Evolutionary conservation across 2,113 vertebrate species (phyloP).

Genomic region (Erinaceus europaeus): DNA sequence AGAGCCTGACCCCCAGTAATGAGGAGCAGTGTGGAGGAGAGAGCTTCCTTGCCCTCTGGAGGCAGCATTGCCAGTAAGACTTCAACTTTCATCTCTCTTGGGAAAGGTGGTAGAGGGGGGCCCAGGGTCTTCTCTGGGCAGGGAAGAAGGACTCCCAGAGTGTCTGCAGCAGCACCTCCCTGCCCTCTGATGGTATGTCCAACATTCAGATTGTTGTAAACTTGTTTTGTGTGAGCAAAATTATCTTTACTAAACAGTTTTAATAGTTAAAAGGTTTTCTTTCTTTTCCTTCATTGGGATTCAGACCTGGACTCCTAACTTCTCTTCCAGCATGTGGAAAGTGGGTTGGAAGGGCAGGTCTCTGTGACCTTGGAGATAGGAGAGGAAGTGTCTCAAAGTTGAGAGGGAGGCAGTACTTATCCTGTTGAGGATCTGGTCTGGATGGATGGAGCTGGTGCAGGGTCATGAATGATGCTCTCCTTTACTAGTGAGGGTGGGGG

Average conservation of each 20-base stretch:
- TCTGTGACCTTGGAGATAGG: neutral
- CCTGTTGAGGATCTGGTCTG: neutral
- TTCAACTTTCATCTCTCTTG: slow-evolving; percentile 35
- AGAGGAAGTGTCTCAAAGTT: no score
- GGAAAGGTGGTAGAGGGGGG: slow-evolving; percentile 4
- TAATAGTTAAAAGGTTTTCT: slow-evolving; percentile 72
- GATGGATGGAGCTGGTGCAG: neutral
- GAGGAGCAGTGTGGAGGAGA: neutral
- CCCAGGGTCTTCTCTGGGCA: neutral
- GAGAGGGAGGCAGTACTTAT: fast-evolving
- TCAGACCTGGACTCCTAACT: neutral
- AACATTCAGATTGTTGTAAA: slow-evolving; percentile 75
- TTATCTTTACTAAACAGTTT: slow-evolving; percentile 81
- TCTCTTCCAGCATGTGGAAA: neutral
- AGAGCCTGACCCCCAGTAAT: neutral
- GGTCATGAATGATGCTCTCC: no score
- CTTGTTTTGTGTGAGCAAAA: slow-evolving; percentile 78
- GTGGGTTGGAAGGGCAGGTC: neutral
- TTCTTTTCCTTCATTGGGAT: slow-evolving; percentile 35
- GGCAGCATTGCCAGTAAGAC: neutral
- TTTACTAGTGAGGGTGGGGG: no score
- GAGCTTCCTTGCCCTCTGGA: neutral
- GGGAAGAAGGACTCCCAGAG: neutral
- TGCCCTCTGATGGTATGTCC: slow-evolving; percentile 34
- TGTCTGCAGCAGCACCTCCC: neutral